phyloP scores from a whole-genome alignment of 2,113 vertebrate genomes.

The Eubucco bourcierii region DNA sequence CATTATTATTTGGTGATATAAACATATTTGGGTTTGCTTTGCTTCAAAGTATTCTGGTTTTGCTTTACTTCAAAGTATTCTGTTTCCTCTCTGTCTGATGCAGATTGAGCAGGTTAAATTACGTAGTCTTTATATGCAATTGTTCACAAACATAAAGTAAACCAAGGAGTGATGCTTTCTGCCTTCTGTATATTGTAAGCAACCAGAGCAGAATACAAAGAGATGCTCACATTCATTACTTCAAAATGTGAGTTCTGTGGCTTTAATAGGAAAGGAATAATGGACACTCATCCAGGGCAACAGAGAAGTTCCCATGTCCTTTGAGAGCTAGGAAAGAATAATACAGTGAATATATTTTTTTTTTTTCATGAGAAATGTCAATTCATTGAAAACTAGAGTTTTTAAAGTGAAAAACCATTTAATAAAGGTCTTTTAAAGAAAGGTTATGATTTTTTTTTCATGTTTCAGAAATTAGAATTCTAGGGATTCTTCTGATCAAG shows the following conservation, averaged over 20 bases:
- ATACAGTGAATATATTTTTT: not conserved
- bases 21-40: not conserved
- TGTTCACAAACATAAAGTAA: not conserved
- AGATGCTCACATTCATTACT: not conserved
- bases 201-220: not conserved
- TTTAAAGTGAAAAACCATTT: not conserved
- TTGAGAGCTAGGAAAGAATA: not conserved
- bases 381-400: not conserved
- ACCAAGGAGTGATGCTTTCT: not conserved
- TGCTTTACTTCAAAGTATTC: not conserved
- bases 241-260: not conserved
- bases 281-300: not conserved
- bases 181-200: rapidly evolving
- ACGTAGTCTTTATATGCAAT: not conserved
- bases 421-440: not conserved
- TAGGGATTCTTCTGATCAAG: not conserved
- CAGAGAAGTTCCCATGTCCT: not conserved
- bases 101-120: not conserved
- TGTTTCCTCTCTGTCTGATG: not conserved
- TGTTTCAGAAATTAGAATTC: not conserved
- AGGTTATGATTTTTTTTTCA: not conserved
- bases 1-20: not conserved
- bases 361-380: not conserved
- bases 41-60: not conserved
- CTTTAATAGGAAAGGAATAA: not conserved